These are phyloP conservation scores for Catamblyrhynchus diadema DNA, from an alignment of 2,797 vertebrate genomes.

Conservation along the genomic window DNA sequence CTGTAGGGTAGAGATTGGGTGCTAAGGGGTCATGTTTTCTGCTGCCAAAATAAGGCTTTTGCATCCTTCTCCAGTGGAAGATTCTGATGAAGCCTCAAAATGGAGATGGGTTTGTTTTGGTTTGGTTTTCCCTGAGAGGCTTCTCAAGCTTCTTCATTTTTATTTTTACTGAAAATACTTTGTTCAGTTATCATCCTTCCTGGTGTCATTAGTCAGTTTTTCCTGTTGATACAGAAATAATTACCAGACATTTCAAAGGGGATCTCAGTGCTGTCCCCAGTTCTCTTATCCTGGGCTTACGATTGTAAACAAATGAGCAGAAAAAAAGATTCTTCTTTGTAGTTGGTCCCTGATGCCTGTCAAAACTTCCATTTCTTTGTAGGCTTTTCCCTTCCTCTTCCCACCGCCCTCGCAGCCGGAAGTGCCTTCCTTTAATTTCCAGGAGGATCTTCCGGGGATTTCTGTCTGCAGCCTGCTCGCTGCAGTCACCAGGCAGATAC, in stretches of 20 bases:
- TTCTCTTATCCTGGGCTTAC: neutral
- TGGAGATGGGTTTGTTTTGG: neutral
- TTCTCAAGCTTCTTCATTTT: neutral
- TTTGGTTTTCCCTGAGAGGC: neutral
- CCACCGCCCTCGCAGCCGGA: conserved; percentile 17
- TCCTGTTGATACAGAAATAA: conserved; percentile 44
- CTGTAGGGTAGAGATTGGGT: neutral
- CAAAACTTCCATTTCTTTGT: conserved; percentile 58
- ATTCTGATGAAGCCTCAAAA: neutral
- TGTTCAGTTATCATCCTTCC: conserved; percentile 19
- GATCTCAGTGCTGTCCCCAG: neutral
- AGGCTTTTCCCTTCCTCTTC: conserved; percentile 45
- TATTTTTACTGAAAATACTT: conserved; percentile 40
- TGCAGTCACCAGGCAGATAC: accelerated
- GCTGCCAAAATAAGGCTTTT: neutral
- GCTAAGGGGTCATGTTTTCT: neutral
- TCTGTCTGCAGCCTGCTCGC: neutral
- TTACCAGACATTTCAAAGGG: conserved; percentile 12
- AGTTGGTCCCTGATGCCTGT: neutral
- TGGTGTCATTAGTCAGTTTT: conserved; percentile 35
- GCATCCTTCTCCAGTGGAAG: neutral
- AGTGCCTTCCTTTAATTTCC: conserved; percentile 18
- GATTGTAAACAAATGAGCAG: conserved; percentile 33
- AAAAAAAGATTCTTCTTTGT: conserved; percentile 26
- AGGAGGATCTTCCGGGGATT: conserved; percentile 27